These are phyloP conservation scores for Agrotis ipsilon DNA, from an alignment of 2,888 invertebrate genomes.

Conservation along the genomic window DNA sequence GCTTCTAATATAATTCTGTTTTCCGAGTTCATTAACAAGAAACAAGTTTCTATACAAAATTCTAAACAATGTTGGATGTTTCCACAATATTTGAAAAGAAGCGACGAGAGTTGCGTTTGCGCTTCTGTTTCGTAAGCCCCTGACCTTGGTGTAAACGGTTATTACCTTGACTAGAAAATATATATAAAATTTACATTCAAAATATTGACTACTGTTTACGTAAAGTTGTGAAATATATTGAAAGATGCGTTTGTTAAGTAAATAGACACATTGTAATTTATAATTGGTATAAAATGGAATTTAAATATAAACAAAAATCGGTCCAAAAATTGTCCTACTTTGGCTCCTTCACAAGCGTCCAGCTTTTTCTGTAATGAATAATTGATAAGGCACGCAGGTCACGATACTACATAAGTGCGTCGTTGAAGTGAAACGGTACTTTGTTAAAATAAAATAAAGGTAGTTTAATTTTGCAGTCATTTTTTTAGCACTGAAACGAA, in stretches of 20 bases:
- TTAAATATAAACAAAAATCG: too few species aligned
- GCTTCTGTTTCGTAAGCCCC: slow-evolving; percentile 42
- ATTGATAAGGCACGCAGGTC: too few species aligned
- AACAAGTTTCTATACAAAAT: slow-evolving; percentile 28
- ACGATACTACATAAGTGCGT: too few species aligned
- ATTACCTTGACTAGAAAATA: slow-evolving; percentile 6
- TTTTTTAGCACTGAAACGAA: neutral
- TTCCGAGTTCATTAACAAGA: slow-evolving; percentile 17
- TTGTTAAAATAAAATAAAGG: neutral
- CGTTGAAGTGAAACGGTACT: too few species aligned
- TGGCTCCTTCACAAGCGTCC: too few species aligned
- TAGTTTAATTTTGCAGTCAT: neutral
- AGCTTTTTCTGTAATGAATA: too few species aligned
- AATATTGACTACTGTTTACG: slow-evolving; percentile 15
- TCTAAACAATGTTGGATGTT: slow-evolving; percentile 17
- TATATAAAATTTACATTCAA: neutral
- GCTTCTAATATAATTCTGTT: slow-evolving; percentile 5
- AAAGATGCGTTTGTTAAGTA: neutral
- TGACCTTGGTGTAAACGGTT: slow-evolving; percentile 44
- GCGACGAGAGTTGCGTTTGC: slow-evolving; percentile 20
- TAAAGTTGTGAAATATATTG: slow-evolving; percentile 32
- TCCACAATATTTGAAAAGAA: slow-evolving; percentile 21
- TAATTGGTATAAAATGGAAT: too few species aligned
- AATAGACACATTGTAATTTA: neutral
- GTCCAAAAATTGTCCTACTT: too few species aligned